Conservation (phyloP, 2,113 vertebrate genomes). For the Progne subis region DNA sequence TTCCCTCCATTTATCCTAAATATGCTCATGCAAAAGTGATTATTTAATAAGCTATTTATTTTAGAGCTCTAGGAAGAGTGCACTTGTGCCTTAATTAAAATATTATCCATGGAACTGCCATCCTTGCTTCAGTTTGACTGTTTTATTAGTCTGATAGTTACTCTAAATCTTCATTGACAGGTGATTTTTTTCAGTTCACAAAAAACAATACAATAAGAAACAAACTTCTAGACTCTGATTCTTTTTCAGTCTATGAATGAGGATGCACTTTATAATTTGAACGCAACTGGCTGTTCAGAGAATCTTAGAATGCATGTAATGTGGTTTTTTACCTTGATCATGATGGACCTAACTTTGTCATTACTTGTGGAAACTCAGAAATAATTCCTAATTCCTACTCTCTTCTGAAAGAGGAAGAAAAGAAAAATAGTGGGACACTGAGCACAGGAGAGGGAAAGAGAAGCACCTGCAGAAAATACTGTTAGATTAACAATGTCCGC, state of each 20-base stretch:
- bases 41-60: not conserved
- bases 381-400: not conserved
- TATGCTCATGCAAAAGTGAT: not conserved
- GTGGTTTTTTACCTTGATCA: not conserved
- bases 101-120: not conserved
- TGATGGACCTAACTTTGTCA: not conserved
- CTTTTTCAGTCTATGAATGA: not conserved
- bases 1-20: not conserved
- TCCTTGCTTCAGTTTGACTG: not conserved
- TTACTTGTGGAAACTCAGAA: not conserved
- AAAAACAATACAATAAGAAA: not conserved
- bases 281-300: not conserved
- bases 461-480: slow-evolving; percentile 24
- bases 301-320: not conserved
- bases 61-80: not conserved
- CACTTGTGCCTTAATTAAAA: not conserved
- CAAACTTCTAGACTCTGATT: not conserved
- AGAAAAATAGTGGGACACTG: not conserved
- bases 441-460: not conserved
- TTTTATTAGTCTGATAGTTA: not conserved
- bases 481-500: not conserved
- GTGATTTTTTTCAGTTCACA: not conserved
- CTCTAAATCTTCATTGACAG: not conserved
- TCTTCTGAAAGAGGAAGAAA: not conserved
- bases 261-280: not conserved